Evolutionary conservation across 2,888 invertebrate species (phyloP).

Genomic region (Chrysopilus asiliformis): DNA sequence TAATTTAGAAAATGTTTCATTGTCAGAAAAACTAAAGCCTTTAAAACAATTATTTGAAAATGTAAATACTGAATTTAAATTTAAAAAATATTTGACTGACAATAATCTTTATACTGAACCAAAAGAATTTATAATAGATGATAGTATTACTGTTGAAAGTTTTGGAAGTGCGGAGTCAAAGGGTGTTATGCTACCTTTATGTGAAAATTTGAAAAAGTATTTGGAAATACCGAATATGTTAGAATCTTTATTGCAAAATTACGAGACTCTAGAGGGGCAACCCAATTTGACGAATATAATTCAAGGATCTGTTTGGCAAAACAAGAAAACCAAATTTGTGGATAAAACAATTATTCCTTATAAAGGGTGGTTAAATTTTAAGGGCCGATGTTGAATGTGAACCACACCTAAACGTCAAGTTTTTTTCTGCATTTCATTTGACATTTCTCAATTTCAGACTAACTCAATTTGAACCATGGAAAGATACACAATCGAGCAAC

Average conservation of each 20-base stretch:
- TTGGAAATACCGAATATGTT: conserved; percentile 8
- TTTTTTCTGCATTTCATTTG: too few relatives aligned
- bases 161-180: background rate
- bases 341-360: conserved; percentile 6
- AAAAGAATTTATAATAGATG: conserved; percentile 3
- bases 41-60: background rate
- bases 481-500: too few relatives aligned
- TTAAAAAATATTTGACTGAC: conserved; percentile 4
- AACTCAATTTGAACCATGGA: too few relatives aligned
- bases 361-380: too few relatives aligned
- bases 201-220: conserved; percentile 4
- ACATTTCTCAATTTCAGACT: too few relatives aligned
- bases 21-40: background rate
- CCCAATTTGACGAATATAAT: conserved; percentile 9
- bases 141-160: background rate
- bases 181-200: conserved; percentile 6
- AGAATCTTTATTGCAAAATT: conserved; percentile 3
- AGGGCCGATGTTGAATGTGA: too few relatives aligned
- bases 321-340: background rate
- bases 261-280: too few relatives aligned
- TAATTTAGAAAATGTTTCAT: background rate
- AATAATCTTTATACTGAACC: conserved; percentile 1
- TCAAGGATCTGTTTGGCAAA: conserved; percentile 7
- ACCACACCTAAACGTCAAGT: too few relatives aligned
- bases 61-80: conserved; percentile 5